These are phyloP conservation scores for Motacilla alba DNA, from an alignment of 2,113 vertebrate genomes.

Conservation along the genomic window DNA sequence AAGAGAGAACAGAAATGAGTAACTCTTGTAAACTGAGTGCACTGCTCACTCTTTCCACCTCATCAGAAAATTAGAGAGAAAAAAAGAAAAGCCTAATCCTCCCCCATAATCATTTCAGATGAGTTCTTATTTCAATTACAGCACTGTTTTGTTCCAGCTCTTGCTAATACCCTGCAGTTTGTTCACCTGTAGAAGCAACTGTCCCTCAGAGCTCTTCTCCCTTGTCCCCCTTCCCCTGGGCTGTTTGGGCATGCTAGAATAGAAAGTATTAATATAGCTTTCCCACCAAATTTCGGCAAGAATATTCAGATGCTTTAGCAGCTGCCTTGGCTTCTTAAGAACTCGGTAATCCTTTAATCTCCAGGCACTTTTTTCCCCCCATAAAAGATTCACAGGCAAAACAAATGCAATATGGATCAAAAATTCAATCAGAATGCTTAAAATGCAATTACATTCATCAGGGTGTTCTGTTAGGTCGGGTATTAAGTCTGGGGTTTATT, in stretches of 20 bases:
- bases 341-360: conserved; percentile 85
- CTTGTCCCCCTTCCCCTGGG: background rate
- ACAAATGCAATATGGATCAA: conserved; percentile 84
- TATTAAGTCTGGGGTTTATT: conserved; percentile 83
- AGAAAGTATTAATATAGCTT: conserved; percentile 64
- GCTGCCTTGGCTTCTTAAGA: conserved; percentile 77
- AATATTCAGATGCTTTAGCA: conserved; percentile 78
- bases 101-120: conserved; percentile 4
- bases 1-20: background rate
- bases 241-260: conserved; percentile 35
- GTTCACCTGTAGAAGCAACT: conserved; percentile 49
- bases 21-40: background rate
- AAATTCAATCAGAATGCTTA: conserved; percentile 85
- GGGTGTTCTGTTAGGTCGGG: conserved; percentile 76
- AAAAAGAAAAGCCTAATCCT: background rate
- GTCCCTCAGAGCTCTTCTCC: background rate
- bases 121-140: conserved; percentile 5
- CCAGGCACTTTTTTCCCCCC: conserved; percentile 57
- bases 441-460: conserved; percentile 85
- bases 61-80: conserved; percentile 23
- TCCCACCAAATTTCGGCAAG: conserved; percentile 68
- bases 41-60: conserved; percentile 42
- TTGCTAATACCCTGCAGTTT: background rate
- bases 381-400: conserved; percentile 81
- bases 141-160: background rate